phyloP scores from a whole-genome alignment of 2,113 vertebrate species.

The Sitta europaea region DNA sequence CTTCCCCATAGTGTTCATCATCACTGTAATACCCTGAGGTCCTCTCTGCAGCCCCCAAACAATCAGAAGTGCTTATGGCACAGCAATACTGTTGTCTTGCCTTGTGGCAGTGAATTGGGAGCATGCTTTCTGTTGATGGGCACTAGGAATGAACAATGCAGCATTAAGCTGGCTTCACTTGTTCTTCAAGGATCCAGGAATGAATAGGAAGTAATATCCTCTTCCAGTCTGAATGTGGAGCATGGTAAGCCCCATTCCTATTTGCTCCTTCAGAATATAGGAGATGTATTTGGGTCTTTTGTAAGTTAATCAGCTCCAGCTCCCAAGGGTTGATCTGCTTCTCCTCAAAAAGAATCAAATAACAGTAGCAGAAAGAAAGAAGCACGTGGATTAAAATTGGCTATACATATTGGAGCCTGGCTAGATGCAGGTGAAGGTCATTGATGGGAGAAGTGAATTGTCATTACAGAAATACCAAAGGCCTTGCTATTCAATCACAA shows the following conservation, averaged over 20 bases:
- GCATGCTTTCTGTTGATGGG: conserved; percentile 44
- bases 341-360: not conserved
- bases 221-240: conserved; percentile 5
- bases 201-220: conserved; percentile 54
- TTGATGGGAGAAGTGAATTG: not conserved
- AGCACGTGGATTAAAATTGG: not conserved
- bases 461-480: not conserved
- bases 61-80: not conserved
- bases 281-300: conserved; percentile 3
- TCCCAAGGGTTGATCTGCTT: not conserved
- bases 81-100: not conserved
- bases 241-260: not conserved
- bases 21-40: conserved; percentile 33
- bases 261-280: not conserved
- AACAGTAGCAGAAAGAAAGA: not conserved
- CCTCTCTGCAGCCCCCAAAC: conserved; percentile 8
- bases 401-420: not conserved
- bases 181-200: conserved; percentile 50
- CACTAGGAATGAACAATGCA: conserved; percentile 45
- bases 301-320: not conserved
- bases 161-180: conserved; percentile 47
- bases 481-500: not conserved
- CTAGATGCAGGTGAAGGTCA: not conserved
- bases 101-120: conserved; percentile 34
- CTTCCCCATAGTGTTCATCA: conserved; percentile 36